Conservation (phyloP, 2,113 vertebrate genomes). For the Chelonoidis abingdonii region DNA sequence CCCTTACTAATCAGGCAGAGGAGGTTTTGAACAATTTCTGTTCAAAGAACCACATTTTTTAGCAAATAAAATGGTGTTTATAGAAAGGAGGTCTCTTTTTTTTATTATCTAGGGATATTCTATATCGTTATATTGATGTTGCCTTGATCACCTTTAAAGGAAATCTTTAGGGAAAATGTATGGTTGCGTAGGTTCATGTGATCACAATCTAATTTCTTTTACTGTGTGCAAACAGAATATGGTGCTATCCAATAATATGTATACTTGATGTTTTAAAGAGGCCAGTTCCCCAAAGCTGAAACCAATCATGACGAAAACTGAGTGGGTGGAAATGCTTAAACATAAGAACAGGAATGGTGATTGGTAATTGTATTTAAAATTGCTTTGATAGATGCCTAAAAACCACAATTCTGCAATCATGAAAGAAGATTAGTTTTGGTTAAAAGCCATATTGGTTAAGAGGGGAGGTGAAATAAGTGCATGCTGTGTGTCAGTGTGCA, state of each 20-base stretch:
- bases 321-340: not conserved
- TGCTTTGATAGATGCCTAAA: rapidly evolving
- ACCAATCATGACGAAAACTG: not conserved
- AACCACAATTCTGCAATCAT: not conserved
- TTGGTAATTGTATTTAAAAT: not conserved
- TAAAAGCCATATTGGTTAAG: not conserved
- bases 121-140: constrained; percentile 45
- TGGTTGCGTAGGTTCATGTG: constrained; percentile 60
- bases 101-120: constrained; percentile 37
- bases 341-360: not conserved
- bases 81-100: not conserved
- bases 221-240: not conserved
- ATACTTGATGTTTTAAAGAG: not conserved
- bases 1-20: not conserved
- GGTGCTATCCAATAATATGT: constrained; percentile 5
- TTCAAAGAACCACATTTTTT: not conserved
- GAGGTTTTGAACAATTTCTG: not conserved
- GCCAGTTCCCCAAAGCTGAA: not conserved
- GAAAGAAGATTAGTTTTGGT: rapidly evolving
- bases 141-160: constrained; percentile 25
- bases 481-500: not conserved
- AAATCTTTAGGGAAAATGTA: constrained; percentile 65
- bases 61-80: not conserved
- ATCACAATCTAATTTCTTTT: constrained; percentile 4
- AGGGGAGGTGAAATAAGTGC: not conserved